Base-by-base conservation (phyloP, 1,140 invertebrate species). In the Trichonephila clavipes region DNA sequence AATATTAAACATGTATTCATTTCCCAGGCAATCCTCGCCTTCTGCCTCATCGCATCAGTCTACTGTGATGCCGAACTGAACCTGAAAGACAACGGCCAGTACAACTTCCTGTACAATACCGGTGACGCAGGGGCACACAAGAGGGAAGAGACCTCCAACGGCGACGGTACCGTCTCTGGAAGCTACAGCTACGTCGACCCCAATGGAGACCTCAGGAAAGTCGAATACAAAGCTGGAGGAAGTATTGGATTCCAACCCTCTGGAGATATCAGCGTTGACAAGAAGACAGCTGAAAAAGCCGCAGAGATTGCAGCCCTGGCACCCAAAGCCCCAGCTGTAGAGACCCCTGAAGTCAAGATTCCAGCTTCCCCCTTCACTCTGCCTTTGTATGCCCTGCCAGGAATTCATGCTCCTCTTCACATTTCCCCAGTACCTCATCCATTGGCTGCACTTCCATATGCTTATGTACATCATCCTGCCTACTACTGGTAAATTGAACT, bases 171-270 rank as follows among this genome's bases (percentile, higher is more conserved):
- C 95, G 97, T 98, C 72, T 98, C 98, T 95, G 98, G 98, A 18
- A 98, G 97, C 61, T 98, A 98, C 95, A 98, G 98, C 92, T 98
- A 97, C 95, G 96, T 98, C 59, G 98, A 98, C 95, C 97, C 97
- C 69, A 96, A 97, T 94, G 98, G 98, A 6, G 97, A 98, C 95
- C 97, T 98, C 83, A 98, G 98, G 96, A 96, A 97, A 85, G 97
- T 98, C 51, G 97, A 97, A 95, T 98, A 98, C 82, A 92, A 88
- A 72, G 90, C 94, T 21, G 94, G 94, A 64, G 64, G 64, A 6
- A 72, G 58, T 12, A 88, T 64, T 8, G 94, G 94, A 21, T 95
- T 89, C 86, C 89, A 90, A 34, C 69, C 94, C 12, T 51, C 81
- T 28, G 94, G 94, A 44, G 94, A 95, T 59, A 94, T 95, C 69